A percentile compares a stretch with the other conserved stretches of the same genome.
Evolutionary conservation across 1,140 invertebrate genomes (phyloP).

Genomic region (Melipona quadrifasciata): DNA sequence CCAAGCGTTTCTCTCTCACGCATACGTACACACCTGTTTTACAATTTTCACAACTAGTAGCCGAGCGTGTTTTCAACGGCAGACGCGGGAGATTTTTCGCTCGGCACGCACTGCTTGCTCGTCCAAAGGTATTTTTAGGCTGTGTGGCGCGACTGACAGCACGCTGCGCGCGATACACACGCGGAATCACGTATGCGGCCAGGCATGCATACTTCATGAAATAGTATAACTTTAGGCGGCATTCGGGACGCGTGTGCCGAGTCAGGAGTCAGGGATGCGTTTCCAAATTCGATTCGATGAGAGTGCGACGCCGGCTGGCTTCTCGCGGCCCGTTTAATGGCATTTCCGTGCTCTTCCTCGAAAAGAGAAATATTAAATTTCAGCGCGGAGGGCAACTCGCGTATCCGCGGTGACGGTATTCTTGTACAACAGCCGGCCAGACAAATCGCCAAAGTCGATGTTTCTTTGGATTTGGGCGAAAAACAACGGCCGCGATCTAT

Average conservation of each 20-base stretch:
- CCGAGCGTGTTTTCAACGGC: not conserved
- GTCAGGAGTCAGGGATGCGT: not conserved
- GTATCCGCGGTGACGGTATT: constrained; percentile 53
- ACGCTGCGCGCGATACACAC: constrained; percentile 23
- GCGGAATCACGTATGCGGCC: constrained; percentile 25
- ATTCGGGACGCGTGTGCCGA: constrained; percentile 44
- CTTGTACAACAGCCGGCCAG: constrained; percentile 32
- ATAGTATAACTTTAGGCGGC: constrained; percentile 24
- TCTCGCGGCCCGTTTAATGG: constrained; percentile 65
- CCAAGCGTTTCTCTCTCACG: not conserved
- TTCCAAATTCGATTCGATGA: constrained; percentile 61
- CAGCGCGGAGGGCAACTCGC: constrained; percentile 22
- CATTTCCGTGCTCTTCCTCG: constrained; percentile 60
- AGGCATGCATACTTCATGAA: constrained; percentile 48
- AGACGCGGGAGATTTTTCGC: not conserved
- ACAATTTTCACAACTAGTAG: too few species aligned
- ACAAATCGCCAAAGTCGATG: not conserved
- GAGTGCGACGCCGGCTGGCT: constrained; percentile 53
- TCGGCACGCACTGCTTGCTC: not conserved
- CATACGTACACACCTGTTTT: not conserved
- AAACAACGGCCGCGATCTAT: too few species aligned
- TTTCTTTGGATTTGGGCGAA: not conserved
- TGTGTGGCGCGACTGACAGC: not conserved
- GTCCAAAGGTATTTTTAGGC: constrained; percentile 20
- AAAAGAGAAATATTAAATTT: constrained; percentile 67